Evolutionary conservation across 2,888 invertebrate species (phyloP), one percentile per base, ranked within the genome.

Genomic region (Heliconius sara): DNA sequence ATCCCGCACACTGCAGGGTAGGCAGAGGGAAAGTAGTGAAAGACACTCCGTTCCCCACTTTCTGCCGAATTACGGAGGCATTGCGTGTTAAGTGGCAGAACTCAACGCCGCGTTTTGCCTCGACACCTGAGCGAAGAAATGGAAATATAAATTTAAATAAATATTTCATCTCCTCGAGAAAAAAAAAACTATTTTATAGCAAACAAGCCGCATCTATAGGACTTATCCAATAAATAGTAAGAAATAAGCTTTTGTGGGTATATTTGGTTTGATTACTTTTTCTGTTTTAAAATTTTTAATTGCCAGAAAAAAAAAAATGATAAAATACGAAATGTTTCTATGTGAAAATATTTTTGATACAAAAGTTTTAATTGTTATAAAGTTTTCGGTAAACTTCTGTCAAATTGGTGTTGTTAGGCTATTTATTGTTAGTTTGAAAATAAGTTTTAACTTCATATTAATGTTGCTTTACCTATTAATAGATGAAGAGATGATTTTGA

Each of bases 331-430:
- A 47, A 22, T 57, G 52, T 57, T 57, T 19, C 22, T 5, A 13
- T n/a, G 13, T 4, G n/a, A 43, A 68, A 68, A 68, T 68, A 68
- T 43, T 39, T 39, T 68, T n/a, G 43, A 43, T n/a, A 39, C 1
- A 68, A n/a, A 68, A 39, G n/a, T 43, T 68, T 68, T 43, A n/a
- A 13, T 68, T 68, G n/a, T 43, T 13, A 68, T 12, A 67, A 67
- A 34, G 34, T 39, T 68, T 68, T 43, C n/a, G 39, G n/a, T 22
- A 39, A 43, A 68, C 39, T 68, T 43, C 22, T 34, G 34, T 67
- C 10, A 67, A 66, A 30, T 65, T 66, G 6, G 25, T n/a, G 13
- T 27, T 3, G 66, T 19, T 2, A 13, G 65, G 27, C 30, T 27
- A 66, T 6, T 16, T 7, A 25, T 30, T 6, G 16, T 47, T 47